Percentiles rank a stretch among this genome's conserved stretches.
Evolutionary conservation across 2,797 vertebrate genomes (phyloP).

Genomic region (Phoebastria nigripes): DNA sequence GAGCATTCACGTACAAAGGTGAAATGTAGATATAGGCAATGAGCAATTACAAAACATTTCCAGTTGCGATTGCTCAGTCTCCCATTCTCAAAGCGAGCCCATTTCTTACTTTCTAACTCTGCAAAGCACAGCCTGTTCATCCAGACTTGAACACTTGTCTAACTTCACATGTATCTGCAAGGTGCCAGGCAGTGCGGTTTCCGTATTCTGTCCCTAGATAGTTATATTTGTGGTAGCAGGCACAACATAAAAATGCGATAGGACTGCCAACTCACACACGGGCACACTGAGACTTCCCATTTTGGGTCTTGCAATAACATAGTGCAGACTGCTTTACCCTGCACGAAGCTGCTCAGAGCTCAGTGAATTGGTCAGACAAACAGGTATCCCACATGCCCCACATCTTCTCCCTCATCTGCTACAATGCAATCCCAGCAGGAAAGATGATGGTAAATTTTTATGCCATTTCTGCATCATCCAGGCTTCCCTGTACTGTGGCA

Average conservation of each 20-base stretch:
- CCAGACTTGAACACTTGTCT: background rate
- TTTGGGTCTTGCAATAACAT: background rate
- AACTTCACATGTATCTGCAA: background rate
- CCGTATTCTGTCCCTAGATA: background rate
- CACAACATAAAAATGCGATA: background rate
- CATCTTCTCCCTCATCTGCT: background rate
- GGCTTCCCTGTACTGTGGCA: background rate
- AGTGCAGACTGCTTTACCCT: background rate
- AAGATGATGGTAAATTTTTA: background rate
- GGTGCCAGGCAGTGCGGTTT: background rate
- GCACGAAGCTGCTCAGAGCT: background rate
- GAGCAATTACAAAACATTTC: background rate
- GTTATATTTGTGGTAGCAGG: conserved; percentile 2
- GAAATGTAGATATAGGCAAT: background rate
- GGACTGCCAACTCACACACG: conserved; percentile 3
- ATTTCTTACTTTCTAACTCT: background rate
- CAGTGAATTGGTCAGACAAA: background rate
- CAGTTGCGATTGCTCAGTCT: background rate
- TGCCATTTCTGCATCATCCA: background rate
- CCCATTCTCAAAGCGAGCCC: background rate
- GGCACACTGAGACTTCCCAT: conserved; percentile 7
- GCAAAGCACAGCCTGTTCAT: background rate
- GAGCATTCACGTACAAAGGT: background rate
- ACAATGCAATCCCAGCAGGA: background rate
- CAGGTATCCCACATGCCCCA: background rate